phyloP scores from a whole-genome alignment of 2,888 invertebrate species.

The Aleiodes alternator region DNA sequence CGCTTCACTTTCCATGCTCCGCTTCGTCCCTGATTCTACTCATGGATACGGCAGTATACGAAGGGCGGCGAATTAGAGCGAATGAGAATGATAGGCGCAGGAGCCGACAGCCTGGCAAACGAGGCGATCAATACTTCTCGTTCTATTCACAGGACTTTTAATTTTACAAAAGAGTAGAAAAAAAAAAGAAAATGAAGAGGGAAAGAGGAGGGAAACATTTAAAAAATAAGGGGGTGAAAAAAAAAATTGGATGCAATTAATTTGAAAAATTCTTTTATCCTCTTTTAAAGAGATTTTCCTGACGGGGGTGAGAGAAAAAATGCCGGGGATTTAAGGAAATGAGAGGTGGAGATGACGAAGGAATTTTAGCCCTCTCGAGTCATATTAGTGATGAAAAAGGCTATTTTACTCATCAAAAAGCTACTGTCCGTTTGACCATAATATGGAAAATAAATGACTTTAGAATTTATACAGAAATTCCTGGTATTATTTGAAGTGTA shows the following conservation, averaged over 20 bases:
- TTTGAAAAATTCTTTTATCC: conserved; percentile 24
- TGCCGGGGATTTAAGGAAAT: not conserved
- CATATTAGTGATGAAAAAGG: conserved; percentile 10
- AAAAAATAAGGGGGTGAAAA: not conserved
- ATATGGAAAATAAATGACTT: conserved; percentile 14
- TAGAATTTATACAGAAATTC: not conserved
- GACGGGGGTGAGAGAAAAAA: not conserved
- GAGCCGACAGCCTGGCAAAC: conserved; percentile 48
- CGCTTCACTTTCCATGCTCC: conserved; percentile 36
- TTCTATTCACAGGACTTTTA: conserved; percentile 29
- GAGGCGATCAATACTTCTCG: conserved; percentile 64
- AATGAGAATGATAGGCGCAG: conserved; percentile 63
- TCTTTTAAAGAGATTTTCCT: conserved; percentile 15
- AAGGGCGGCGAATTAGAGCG: conserved; percentile 66
- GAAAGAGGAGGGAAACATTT: not conserved
- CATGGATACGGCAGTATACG: conserved; percentile 48
- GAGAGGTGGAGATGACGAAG: conserved; percentile 30
- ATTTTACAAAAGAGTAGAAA: conserved; percentile 33
- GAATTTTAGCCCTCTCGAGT: not conserved
- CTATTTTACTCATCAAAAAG: conserved; percentile 24
- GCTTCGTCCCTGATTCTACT: conserved; percentile 42
- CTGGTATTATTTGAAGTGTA: no score
- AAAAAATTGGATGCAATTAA: conserved; percentile 19
- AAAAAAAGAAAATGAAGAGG: not conserved
- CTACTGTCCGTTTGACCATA: not conserved